Evolutionary conservation across 2,113 vertebrate genomes (phyloP), one percentile per base, ranked within the genome.

Genomic region (Elgaria multicarinata): DNA sequence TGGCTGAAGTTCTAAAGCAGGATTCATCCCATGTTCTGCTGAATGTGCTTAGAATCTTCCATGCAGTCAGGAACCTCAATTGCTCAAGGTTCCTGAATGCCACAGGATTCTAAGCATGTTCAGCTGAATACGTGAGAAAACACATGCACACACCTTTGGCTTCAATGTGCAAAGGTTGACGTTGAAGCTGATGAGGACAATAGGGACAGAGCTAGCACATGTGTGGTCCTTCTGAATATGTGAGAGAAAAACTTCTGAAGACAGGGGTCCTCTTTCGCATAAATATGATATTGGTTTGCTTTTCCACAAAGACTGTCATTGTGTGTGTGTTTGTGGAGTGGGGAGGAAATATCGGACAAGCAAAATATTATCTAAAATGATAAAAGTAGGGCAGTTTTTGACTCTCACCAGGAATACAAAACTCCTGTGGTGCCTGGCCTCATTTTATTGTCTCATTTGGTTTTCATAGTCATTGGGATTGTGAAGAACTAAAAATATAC

Each of bases 391-490:
- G 26, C 16, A 83, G 24, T 67, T 84, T 93, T 55, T 77, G 26
- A 58, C 92, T 93, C 12, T 10, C 72, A 46, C 10, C 85, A 71
- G 80, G 22, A 87, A 53, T 14, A 80, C 62, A 81, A 2, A 67
- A 50, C 0, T 83, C 28, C 3, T 10, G 50, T 79, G 31, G 89
- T 71, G 64, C 75, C 50, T 74, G 20, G 18, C 0, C 0, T 74
- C 0, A 16, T 74, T 78, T 92, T 86, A 39, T 6, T 3, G 7
- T 84, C 0, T 2, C 6, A 33, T 62, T 77, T 85, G 82, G 75
- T 31, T 66, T 8, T 74, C 18, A 9, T 42, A 39, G 53, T 46
- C 2, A 2, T 2, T 88, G 24, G 6, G 53, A 81, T 77, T 91
- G 55, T 6, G 62, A 31, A 88, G 24, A 86, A 33, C 8, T 74